These are phyloP conservation scores for Sarcophaga subvicina DNA, from an alignment of 2,888 invertebrate genomes.

Conservation along the genomic window DNA sequence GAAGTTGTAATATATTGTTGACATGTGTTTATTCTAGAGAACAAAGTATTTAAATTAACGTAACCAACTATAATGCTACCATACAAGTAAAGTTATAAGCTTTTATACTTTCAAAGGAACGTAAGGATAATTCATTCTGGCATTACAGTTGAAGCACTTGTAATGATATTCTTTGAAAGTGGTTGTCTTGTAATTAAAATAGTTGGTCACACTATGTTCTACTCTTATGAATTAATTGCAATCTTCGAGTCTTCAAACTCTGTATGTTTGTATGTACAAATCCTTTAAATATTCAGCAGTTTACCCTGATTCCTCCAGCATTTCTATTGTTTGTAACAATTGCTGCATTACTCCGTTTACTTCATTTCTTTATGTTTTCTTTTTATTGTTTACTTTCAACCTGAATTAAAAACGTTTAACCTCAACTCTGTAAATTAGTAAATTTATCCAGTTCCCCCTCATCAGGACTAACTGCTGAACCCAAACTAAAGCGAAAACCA, in stretches of 20 bases:
- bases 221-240: neutral
- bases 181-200: neutral
- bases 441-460: slow-evolving; percentile 17
- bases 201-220: slow-evolving; percentile 3
- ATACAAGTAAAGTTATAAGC: neutral
- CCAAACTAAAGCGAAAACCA: neutral
- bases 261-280: neutral
- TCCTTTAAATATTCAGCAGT: slow-evolving; percentile 24
- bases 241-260: neutral
- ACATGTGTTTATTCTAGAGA: slow-evolving; percentile 19
- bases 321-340: slow-evolving; percentile 27
- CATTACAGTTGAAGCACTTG: neutral
- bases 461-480: neutral
- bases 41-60: neutral
- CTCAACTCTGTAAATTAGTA: slow-evolving; percentile 33
- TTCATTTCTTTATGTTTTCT: neutral
- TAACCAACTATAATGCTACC: neutral
- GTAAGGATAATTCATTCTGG: neutral
- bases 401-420: slow-evolving; percentile 43
- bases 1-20: slow-evolving; percentile 23
- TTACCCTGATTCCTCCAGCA: slow-evolving; percentile 8
- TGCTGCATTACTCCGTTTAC: neutral
- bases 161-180: too few species aligned
- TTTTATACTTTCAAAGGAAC: neutral
- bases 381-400: slow-evolving; percentile 21